phyloP scores from a whole-genome alignment of 2,113 vertebrate species.

The Thymallus thymallus region DNA sequence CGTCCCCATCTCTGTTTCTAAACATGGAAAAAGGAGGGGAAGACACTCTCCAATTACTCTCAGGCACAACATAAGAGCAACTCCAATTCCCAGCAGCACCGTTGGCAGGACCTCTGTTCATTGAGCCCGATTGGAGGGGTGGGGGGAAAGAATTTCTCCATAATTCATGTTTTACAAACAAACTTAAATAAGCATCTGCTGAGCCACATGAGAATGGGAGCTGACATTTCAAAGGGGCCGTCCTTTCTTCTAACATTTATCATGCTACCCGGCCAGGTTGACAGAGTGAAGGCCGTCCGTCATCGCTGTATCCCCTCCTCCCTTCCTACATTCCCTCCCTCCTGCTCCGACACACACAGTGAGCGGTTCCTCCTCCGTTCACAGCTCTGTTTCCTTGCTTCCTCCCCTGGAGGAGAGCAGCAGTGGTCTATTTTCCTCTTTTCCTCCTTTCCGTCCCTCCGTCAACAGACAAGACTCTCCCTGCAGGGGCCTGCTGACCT shows the following conservation, averaged over 20 bases:
- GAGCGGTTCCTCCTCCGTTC: constrained; percentile 36
- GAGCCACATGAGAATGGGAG: constrained; percentile 62
- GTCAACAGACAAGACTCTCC: constrained; percentile 68
- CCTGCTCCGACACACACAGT: constrained; percentile 27
- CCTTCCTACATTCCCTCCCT: constrained; percentile 22
- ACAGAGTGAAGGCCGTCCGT: constrained; percentile 72
- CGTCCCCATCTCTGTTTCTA: constrained; percentile 36
- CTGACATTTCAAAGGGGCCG: constrained; percentile 69
- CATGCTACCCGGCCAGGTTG: constrained; percentile 63
- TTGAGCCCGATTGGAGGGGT: constrained; percentile 24
- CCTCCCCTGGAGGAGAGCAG: constrained; percentile 34
- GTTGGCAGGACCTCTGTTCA: constrained; percentile 27
- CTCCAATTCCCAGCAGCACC: constrained; percentile 28
- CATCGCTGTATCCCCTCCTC: constrained; percentile 47
- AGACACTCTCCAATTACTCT: constrained; percentile 52
- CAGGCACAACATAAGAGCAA: constrained; percentile 41
- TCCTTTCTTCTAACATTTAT: constrained; percentile 63
- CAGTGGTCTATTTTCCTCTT: neutral
- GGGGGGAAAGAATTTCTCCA: constrained; percentile 37
- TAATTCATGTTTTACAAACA: constrained; percentile 56
- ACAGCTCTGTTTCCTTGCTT: constrained; percentile 20
- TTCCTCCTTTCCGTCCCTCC: constrained; percentile 37
- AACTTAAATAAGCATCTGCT: constrained; percentile 68
- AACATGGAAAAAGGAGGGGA: constrained; percentile 29
- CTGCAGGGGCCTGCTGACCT: constrained; percentile 57